phyloP scores from a whole-genome alignment of 1,140 invertebrate genomes.

The Agrilus planipennis region DNA sequence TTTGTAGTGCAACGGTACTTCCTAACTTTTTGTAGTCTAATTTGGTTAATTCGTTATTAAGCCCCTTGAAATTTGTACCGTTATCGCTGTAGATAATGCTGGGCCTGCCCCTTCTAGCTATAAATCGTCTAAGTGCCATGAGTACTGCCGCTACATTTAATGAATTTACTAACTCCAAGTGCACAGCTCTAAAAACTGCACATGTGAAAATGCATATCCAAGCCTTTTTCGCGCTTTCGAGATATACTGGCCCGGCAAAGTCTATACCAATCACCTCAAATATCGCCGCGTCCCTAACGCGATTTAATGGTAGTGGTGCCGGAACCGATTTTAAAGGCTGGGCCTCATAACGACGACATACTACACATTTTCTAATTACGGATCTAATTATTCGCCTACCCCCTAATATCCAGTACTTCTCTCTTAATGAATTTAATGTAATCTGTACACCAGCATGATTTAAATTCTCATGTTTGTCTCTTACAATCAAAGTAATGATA shows the following conservation, averaged over 20 bases:
- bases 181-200: slow-evolving; percentile 25
- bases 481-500: slow-evolving; percentile 14
- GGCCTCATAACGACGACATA: no score
- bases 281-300: no score
- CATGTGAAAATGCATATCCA: no score
- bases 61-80: slow-evolving; percentile 29
- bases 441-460: slow-evolving; percentile 18
- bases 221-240: no score
- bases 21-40: no score
- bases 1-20: no score
- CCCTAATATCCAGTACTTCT: no score
- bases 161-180: slow-evolving; percentile 27
- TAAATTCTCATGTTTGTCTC: slow-evolving; percentile 17
- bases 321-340: slow-evolving; percentile 3
- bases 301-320: slow-evolving; percentile 11
- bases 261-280: no score
- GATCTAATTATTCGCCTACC: slow-evolving; percentile 6
- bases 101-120: slow-evolving; percentile 26
- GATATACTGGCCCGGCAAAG: no score
- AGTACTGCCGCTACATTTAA: slow-evolving; percentile 26
- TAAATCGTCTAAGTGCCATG: slow-evolving; percentile 24
- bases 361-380: no score
- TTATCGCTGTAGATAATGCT: no score
- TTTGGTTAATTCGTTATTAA: slow-evolving; percentile 20
- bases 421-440: no score